Base-by-base conservation (phyloP, 2,113 vertebrate genomes). In the Brachyhypopomus occidentalis region DNA sequence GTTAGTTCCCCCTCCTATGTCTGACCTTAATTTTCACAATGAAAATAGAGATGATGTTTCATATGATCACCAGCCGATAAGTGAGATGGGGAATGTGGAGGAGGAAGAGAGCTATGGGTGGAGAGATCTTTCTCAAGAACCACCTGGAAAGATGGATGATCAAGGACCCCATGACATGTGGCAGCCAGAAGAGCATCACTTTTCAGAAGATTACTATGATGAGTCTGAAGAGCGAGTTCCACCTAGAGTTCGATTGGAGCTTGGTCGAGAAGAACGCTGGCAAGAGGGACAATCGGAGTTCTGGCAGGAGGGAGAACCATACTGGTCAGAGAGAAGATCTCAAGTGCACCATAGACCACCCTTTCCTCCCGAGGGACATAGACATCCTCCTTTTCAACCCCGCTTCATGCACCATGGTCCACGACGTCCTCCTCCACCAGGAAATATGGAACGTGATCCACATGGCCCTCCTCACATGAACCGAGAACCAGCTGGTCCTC, bases 311-410 rank as follows among this genome's bases (percentile, higher is more conserved):
- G 86, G 88, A 72, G 95, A 96, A 72, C 84, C 80, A 0, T 97
- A 95, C 80, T 95, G 95, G 89, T 92, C 91, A 84, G 96, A 96
- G 77, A 94, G 94, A 66, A 91, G 94, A 77, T 92, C 95, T 79
- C 93, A 92, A 34, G 90, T 93, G 69, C 93, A 90, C 74, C 93
- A 84, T 12, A 88, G 92, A 84, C 91, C 90, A 19, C 92, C 91
- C 1, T 93, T 94, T 88, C 88, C 90, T 62, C 90, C 87, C 34
- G 89, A 89, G 3, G 88, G 90, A 5, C 88, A 89, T 52, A 89
- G 89, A 11, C 90, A 90, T 22, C 95, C 93, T 3, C 92, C 94
- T 70, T 95, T 95, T 79, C 91, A 94, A 76, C 94, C 95, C 78
- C 92, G 93, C 85, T 92, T 92, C 27, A 87, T 92, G 87, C 89